Conservation (phyloP, 2,888 invertebrate species). For the Rotaria socialis region DNA sequence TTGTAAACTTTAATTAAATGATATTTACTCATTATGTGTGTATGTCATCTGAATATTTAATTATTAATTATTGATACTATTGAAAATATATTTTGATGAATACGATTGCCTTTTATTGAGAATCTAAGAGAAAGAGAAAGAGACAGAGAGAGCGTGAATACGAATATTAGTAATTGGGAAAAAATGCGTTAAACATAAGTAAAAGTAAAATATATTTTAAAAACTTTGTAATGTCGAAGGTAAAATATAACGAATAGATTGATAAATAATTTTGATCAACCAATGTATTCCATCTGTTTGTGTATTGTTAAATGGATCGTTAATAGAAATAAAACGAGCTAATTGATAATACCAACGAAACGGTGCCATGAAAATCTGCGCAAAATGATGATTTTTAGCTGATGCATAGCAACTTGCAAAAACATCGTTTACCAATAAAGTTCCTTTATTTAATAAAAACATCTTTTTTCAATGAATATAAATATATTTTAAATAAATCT, state of each 20-base stretch:
- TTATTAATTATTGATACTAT: too few relatives aligned
- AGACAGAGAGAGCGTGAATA: background rate
- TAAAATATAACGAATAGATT: background rate
- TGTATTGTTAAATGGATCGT: background rate
- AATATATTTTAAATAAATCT: background rate
- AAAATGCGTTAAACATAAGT: background rate
- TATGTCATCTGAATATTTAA: too few relatives aligned
- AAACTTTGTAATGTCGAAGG: background rate
- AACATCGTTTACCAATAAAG: background rate
- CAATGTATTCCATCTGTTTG: background rate
- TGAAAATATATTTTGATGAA: too few relatives aligned
- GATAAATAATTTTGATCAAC: background rate
- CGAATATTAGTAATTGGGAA: background rate
- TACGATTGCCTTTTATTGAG: background rate
- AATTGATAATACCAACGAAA: constrained; percentile 34
- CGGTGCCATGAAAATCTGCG: constrained; percentile 3
- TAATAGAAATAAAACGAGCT: background rate
- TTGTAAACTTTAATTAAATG: too few relatives aligned
- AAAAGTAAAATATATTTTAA: background rate
- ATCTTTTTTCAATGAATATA: background rate
- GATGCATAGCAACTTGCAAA: background rate
- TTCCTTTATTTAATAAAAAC: background rate
- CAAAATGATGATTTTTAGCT: background rate
- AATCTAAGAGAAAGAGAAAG: background rate
- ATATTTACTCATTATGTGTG: too few relatives aligned